A percentile compares a stretch with the other conserved stretches of the same genome.
These are phyloP conservation scores for Hucho hucho DNA, from an alignment of 2,113 vertebrate genomes.

Conservation along the genomic window DNA sequence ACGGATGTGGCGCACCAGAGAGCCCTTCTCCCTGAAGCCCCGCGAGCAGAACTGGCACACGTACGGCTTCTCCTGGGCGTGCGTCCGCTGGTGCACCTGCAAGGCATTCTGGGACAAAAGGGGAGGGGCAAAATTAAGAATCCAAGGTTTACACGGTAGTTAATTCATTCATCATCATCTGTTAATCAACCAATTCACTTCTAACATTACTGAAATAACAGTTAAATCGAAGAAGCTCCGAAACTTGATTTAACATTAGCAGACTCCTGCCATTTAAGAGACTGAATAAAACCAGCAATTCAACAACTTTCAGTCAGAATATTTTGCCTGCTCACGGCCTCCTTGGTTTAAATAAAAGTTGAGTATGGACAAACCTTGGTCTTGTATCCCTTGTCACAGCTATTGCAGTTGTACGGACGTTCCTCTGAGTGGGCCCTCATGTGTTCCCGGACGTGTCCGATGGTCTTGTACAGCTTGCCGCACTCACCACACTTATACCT, in stretches of 20 bases:
- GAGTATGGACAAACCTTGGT: constrained; percentile 81
- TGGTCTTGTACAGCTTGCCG: constrained; percentile 95
- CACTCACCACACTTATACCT: constrained; percentile 96
- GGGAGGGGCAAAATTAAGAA: background rate
- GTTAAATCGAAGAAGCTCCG: no score
- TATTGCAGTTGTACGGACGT: constrained; percentile 85
- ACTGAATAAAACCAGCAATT: no score
- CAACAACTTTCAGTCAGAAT: no score
- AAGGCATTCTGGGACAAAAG: constrained; percentile 83
- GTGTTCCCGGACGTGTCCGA: constrained; percentile 93
- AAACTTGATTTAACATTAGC: no score
- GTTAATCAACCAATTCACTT: no score
- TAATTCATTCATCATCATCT: no score
- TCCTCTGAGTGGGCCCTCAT: constrained; percentile 92
- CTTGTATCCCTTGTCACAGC: constrained; percentile 94
- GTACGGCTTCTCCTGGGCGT: constrained; percentile 88
- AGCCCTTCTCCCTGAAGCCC: constrained; percentile 94
- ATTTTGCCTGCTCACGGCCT: no score
- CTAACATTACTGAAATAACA: no score
- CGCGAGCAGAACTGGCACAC: constrained; percentile 89
- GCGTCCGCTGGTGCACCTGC: constrained; percentile 94
- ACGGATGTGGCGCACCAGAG: constrained; percentile 90
- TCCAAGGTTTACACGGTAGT: no score
- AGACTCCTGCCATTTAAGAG: no score
- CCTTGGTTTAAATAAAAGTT: background rate